Evolutionary conservation across 2,797 vertebrate genomes (phyloP).

Genomic region (Epinephelus malabaricus): DNA sequence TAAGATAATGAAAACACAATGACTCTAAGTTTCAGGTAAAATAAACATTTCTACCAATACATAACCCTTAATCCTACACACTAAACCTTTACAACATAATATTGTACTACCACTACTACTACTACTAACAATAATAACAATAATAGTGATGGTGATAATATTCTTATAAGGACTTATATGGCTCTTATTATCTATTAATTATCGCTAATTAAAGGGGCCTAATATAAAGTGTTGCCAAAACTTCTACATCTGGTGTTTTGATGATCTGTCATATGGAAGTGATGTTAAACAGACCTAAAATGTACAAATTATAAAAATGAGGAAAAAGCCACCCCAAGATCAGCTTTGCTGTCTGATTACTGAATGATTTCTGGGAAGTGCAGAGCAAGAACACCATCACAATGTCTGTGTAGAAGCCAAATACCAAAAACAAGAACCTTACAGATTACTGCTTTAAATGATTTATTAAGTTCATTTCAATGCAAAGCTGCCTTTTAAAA

Average conservation of each 20-base stretch:
- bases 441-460: conserved; percentile 19
- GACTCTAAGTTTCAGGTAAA: no score
- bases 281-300: not conserved
- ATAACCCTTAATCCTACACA: no score
- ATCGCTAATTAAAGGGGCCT: no score
- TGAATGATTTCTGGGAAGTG: conserved; percentile 25
- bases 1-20: no score
- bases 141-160: no score
- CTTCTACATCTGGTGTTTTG: not conserved
- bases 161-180: no score
- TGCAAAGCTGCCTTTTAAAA: not conserved
- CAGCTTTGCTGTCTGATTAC: not conserved
- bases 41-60: no score
- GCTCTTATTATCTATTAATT: no score
- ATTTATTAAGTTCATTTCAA: conserved; percentile 45
- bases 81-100: no score
- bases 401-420: not conserved
- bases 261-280: not conserved
- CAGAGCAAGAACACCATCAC: not conserved
- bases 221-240: not conserved
- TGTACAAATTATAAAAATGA: not conserved
- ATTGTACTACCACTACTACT: no score
- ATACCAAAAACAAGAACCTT: not conserved
- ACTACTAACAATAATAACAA: no score
- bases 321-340: not conserved